Conservation (phyloP, 2,888 invertebrate species). For the Agrochola lychnidis region DNA sequence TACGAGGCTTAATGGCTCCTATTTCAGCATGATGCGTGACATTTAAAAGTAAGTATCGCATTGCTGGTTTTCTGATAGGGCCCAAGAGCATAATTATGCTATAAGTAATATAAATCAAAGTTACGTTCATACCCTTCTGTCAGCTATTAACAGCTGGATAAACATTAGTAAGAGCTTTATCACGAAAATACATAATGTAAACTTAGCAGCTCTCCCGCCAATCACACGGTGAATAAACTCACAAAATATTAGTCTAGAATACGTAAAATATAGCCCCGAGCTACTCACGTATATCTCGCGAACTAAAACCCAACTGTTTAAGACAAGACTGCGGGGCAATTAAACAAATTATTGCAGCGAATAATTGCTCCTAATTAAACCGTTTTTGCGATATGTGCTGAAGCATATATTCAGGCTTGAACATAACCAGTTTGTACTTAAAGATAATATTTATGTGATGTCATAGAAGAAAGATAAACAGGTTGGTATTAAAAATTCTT, state of each 20-base stretch:
- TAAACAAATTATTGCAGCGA: conserved; percentile 62
- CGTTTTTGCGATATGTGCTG: conserved; percentile 31
- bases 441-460: conserved; percentile 16
- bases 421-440: conserved; percentile 24
- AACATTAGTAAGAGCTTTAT: neutral
- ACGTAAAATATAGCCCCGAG: conserved; percentile 9
- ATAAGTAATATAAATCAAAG: no score
- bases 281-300: neutral
- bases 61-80: no score
- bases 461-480: conserved; percentile 31
- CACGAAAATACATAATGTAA: neutral
- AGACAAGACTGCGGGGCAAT: conserved; percentile 57
- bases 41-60: no score
- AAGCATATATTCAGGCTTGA: conserved; percentile 14
- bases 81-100: no score
- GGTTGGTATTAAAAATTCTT: conserved; percentile 44
- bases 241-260: conserved; percentile 14
- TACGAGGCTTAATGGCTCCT: no score
- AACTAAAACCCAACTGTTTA: conserved; percentile 29
- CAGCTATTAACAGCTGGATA: neutral
- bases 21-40: no score
- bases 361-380: conserved; percentile 64
- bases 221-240: conserved; percentile 9
- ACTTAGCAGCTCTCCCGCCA: neutral
- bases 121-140: neutral